Percentiles rank a stretch among this genome's conserved stretches.
Conservation (phyloP, 2,797 vertebrate species). For the Leptatherina wallacei region DNA sequence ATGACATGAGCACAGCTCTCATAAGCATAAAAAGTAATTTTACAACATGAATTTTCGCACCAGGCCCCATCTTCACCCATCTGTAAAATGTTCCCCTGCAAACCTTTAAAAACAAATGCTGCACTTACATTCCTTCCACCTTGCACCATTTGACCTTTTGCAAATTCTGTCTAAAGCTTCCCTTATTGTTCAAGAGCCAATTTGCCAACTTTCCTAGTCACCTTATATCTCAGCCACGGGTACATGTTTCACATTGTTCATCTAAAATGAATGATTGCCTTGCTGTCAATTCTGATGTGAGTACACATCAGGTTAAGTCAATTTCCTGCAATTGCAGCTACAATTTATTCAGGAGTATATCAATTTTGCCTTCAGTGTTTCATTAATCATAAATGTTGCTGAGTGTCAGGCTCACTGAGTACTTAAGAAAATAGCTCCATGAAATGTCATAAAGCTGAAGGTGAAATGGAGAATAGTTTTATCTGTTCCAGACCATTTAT, state of each 20-base stretch:
- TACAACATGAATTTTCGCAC: background rate
- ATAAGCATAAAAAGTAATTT: slow-evolving; percentile 6
- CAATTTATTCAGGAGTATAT: slow-evolving; percentile 47
- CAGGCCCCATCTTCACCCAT: background rate
- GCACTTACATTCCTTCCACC: background rate
- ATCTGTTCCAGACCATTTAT: background rate
- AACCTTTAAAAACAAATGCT: background rate
- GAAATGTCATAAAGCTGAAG: background rate
- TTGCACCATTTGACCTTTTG: slow-evolving; percentile 8
- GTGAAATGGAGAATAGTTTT: background rate
- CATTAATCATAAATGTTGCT: slow-evolving; percentile 51
- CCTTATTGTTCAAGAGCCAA: background rate
- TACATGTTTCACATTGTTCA: slow-evolving; percentile 21
- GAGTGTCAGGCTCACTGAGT: slow-evolving; percentile 15
- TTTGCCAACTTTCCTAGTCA: background rate
- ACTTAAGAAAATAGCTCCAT: slow-evolving; percentile 16
- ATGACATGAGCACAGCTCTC: slow-evolving; percentile 21
- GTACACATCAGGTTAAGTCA: slow-evolving; percentile 28
- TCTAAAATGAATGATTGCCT: slow-evolving; percentile 33
- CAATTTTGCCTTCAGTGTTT: slow-evolving; percentile 35
- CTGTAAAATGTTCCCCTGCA: background rate
- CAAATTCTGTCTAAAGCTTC: background rate
- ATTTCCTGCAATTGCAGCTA: slow-evolving; percentile 33
- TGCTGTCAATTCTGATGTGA: slow-evolving; percentile 6
- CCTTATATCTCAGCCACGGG: background rate